Evolutionary conservation across 2,797 vertebrate species (phyloP).

Genomic region (Typhlichthys eigenmanni): DNA sequence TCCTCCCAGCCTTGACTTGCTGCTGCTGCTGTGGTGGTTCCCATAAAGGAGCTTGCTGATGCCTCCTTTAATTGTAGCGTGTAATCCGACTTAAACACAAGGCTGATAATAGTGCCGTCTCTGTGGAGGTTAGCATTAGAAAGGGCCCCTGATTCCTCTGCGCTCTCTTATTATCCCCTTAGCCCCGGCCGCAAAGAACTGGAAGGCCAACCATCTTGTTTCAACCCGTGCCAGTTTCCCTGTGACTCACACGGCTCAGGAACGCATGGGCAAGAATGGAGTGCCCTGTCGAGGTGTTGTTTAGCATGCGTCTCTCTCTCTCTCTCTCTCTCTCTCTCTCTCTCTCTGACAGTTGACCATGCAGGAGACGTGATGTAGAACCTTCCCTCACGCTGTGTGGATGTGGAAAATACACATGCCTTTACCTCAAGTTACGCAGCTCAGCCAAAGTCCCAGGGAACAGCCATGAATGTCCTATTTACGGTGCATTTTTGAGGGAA

Average conservation of each 20-base stretch:
- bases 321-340: conserved; percentile 8
- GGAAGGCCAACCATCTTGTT: conserved; percentile 59
- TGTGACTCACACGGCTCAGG: conserved; percentile 73
- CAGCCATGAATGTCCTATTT: conserved; percentile 51
- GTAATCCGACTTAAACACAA: conserved; percentile 78
- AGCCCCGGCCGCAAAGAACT: conserved; percentile 68
- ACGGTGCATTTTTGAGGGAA: conserved; percentile 65
- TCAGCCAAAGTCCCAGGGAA: conserved; percentile 52
- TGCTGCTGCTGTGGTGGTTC: conserved; percentile 32
- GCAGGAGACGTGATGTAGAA: conserved; percentile 59
- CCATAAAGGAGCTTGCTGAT: conserved; percentile 59
- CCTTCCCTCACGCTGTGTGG: conserved; percentile 53
- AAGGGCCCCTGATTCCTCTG: conserved; percentile 69
- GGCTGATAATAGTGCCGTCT: conserved; percentile 78
- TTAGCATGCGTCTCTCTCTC: conserved; percentile 50
- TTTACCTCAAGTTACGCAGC: conserved; percentile 66
- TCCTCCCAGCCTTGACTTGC: conserved; percentile 27
- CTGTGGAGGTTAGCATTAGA: conserved; percentile 73
- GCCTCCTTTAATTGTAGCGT: conserved; percentile 73
- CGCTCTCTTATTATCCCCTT: conserved; percentile 81
- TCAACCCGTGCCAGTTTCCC: conserved; percentile 69
- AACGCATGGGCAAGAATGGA: conserved; percentile 64
- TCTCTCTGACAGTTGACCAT: conserved; percentile 59
- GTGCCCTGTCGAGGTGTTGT: conserved; percentile 68
- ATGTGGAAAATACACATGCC: conserved; percentile 67